Conservation (phyloP, 2,888 invertebrate species). For the Leptopilina myrica region DNA sequence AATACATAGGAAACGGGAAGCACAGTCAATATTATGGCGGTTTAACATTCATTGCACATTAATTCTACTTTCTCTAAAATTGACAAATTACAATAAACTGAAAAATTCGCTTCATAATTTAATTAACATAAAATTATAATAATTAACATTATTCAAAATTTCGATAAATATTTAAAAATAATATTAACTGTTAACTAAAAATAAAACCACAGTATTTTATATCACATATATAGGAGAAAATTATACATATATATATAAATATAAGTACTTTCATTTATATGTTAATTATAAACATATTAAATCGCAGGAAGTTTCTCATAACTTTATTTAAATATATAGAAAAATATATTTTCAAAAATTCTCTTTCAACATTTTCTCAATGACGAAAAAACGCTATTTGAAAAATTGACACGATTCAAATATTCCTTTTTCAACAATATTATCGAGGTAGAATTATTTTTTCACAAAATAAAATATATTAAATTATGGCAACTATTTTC, state of each 20-base stretch:
- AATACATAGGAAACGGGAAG: background rate
- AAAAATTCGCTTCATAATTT: too few relatives aligned
- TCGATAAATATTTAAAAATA: too few relatives aligned
- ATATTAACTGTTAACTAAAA: background rate
- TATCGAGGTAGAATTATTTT: slow-evolving; percentile 26
- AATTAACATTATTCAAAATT: too few relatives aligned
- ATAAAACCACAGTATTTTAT: background rate
- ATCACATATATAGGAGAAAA: too few relatives aligned
- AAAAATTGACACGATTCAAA: slow-evolving; percentile 29
- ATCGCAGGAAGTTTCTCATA: background rate
- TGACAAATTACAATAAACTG: background rate
- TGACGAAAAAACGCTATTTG: background rate
- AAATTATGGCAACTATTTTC: background rate
- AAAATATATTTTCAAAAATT: slow-evolving; percentile 34
- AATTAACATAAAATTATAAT: too few relatives aligned
- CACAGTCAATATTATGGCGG: background rate
- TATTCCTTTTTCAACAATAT: background rate
- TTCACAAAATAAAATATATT: background rate
- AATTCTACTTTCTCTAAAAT: background rate
- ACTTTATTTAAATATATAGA: slow-evolving; percentile 23
- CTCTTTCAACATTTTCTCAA: background rate
- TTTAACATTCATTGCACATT: background rate
- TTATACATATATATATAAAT: too few relatives aligned
- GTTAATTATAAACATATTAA: background rate
- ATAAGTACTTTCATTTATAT: too few relatives aligned